phyloP scores from a whole-genome alignment of 2,888 invertebrate species.

The Eremobia ochroleuca region DNA sequence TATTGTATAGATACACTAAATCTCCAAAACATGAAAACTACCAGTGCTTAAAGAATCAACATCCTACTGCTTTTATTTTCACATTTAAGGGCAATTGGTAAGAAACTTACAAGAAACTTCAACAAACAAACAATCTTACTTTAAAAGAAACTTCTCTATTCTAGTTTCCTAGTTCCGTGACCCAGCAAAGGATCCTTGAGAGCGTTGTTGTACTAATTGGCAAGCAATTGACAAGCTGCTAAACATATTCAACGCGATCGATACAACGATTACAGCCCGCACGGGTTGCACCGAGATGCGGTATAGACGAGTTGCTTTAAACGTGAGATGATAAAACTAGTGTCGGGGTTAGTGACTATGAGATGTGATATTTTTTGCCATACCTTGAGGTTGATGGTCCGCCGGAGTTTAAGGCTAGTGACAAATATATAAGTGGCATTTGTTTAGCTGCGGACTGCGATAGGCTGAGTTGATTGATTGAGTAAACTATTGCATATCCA shows the following conservation, averaged over 20 bases:
- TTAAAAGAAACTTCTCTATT: not conserved
- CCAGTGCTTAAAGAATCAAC: not conserved
- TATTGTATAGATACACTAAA: not conserved
- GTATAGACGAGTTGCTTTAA: not conserved
- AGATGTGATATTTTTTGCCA: not conserved
- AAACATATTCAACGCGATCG: constrained; percentile 47
- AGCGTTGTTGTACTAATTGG: constrained; percentile 42
- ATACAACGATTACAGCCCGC: constrained; percentile 29
- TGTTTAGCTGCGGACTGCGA: not conserved
- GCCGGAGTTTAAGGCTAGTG: not conserved
- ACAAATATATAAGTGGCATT: not conserved
- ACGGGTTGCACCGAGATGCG: constrained; percentile 13
- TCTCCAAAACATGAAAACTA: not conserved
- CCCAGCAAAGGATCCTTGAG: constrained; percentile 31
- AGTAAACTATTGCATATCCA: not conserved
- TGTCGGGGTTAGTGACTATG: not conserved
- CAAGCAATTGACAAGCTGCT: constrained; percentile 50
- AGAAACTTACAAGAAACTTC: too few species aligned
- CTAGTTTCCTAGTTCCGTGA: not conserved
- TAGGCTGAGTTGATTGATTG: not conserved
- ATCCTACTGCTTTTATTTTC: not conserved
- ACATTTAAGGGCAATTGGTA: not conserved
- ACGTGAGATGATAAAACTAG: not conserved
- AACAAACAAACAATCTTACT: too few species aligned
- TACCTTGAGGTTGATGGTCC: not conserved